Conservation (phyloP, 2,888 invertebrate species). For the Onthophagus sagittarius region DNA sequence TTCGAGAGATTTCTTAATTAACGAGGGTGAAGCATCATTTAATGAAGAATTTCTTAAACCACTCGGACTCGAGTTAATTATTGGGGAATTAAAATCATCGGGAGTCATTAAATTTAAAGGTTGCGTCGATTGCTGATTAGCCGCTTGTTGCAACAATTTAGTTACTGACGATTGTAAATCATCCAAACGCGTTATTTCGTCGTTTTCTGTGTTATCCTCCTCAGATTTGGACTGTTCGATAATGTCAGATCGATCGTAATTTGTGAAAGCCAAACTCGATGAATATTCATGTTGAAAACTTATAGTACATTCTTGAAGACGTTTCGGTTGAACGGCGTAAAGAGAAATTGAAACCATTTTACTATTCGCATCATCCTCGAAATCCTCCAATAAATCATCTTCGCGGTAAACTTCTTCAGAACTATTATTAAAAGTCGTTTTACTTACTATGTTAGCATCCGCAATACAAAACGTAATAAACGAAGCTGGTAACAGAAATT, state of each 20-base stretch:
- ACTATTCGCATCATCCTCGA: slow-evolving; percentile 30
- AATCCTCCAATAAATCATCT: slow-evolving; percentile 54
- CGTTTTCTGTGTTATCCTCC: slow-evolving; percentile 28
- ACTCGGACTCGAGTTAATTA: slow-evolving; percentile 30
- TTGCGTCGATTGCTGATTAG: slow-evolving; percentile 39
- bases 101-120: slow-evolving; percentile 79
- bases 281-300: slow-evolving; percentile 41
- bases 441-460: slow-evolving; percentile 62
- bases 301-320: slow-evolving; percentile 66
- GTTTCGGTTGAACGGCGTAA: slow-evolving; percentile 83
- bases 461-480: slow-evolving; percentile 86
- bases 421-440: slow-evolving; percentile 48
- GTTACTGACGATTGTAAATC: slow-evolving; percentile 45
- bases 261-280: slow-evolving; percentile 27
- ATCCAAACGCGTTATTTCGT: slow-evolving; percentile 40
- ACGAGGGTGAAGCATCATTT: slow-evolving; percentile 27
- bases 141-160: slow-evolving; percentile 43
- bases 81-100: slow-evolving; percentile 71
- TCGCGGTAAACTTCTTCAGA: slow-evolving; percentile 58
- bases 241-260: slow-evolving; percentile 26
- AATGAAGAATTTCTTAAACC: slow-evolving; percentile 27
- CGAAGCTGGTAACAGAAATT: slow-evolving; percentile 83
- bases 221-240: slow-evolving; percentile 24
- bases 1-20: slow-evolving; percentile 25
- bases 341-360: slow-evolving; percentile 54